A percentile compares a stretch with the other conserved stretches of the same genome.
phyloP scores from a whole-genome alignment of 2,113 vertebrate genomes.

The Coptodon rendalli region DNA sequence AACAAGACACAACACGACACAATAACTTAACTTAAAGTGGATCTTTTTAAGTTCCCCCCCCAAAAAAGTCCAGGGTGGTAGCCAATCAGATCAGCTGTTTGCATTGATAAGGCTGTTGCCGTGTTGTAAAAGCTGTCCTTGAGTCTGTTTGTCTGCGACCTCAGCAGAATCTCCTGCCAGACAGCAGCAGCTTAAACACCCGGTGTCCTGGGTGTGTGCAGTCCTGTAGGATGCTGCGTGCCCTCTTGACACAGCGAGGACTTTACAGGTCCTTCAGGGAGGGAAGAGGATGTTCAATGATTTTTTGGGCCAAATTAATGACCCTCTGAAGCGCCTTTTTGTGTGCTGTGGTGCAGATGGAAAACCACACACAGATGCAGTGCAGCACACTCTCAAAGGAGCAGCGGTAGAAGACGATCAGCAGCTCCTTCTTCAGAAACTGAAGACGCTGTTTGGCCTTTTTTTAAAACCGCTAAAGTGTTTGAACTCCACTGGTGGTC shows the following conservation, averaged over 20 bases:
- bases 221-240: rapidly evolving
- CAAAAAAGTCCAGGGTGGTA: background rate
- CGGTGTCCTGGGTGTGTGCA: rapidly evolving
- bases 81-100: background rate
- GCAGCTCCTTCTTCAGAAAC: background rate
- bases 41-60: too few species aligned
- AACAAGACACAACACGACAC: rapidly evolving
- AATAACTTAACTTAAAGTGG: background rate
- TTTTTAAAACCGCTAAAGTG: background rate
- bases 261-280: background rate
- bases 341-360: background rate
- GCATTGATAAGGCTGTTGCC: background rate
- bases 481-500: too few species aligned
- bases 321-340: background rate
- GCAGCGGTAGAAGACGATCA: background rate
- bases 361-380: rapidly evolving
- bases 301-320: background rate
- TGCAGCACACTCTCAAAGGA: background rate
- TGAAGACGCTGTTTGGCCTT: background rate
- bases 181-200: background rate
- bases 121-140: background rate
- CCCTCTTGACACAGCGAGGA: background rate
- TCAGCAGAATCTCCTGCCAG: background rate
- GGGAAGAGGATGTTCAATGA: background rate
- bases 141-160: background rate